Percentiles rank a stretch among this genome's conserved stretches.
Evolutionary conservation across 2,888 invertebrate genomes (phyloP).

Genomic region (Orchestes rusci): DNA sequence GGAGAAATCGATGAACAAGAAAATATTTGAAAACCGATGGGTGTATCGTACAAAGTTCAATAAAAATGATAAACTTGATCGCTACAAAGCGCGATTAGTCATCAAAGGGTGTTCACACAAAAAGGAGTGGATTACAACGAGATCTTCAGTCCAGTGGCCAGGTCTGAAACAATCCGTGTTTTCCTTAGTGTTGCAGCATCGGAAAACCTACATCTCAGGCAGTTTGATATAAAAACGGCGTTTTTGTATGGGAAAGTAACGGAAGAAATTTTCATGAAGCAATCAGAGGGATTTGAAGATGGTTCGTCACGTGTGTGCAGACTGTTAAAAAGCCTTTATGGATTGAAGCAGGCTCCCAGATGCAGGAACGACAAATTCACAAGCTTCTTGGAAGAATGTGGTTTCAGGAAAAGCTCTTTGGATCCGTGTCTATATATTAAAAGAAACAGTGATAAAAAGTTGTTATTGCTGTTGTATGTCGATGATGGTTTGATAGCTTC

Average conservation of each 20-base stretch:
- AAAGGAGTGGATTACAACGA: slow-evolving; percentile 15
- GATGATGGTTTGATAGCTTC: too few relatives aligned
- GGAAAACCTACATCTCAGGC: background rate
- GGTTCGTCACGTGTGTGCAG: too few relatives aligned
- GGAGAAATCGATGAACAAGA: background rate
- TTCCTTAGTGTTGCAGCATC: background rate
- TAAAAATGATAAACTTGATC: background rate
- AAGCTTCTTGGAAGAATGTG: too few relatives aligned
- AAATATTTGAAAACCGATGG: too few relatives aligned
- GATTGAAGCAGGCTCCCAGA: too few relatives aligned
- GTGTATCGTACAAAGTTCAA: background rate
- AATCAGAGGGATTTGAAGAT: too few relatives aligned
- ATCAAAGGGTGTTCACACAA: slow-evolving; percentile 15
- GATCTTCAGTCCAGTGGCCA: slow-evolving; percentile 20
- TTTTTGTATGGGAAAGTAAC: slow-evolving; percentile 21
- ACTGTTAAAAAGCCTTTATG: too few relatives aligned
- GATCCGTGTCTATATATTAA: too few relatives aligned
- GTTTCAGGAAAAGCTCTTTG: too few relatives aligned
- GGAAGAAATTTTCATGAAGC: slow-evolving; percentile 24
- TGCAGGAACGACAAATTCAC: too few relatives aligned
- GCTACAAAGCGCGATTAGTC: slow-evolving; percentile 23
- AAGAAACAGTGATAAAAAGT: too few relatives aligned
- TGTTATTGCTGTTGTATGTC: too few relatives aligned
- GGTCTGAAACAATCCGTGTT: slow-evolving; percentile 8
- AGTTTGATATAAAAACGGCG: slow-evolving; percentile 24